A percentile compares a stretch with the other conserved stretches of the same genome.
These are phyloP conservation scores for Ptilodon capucinus DNA, from an alignment of 2,888 invertebrate species.

Conservation along the genomic window DNA sequence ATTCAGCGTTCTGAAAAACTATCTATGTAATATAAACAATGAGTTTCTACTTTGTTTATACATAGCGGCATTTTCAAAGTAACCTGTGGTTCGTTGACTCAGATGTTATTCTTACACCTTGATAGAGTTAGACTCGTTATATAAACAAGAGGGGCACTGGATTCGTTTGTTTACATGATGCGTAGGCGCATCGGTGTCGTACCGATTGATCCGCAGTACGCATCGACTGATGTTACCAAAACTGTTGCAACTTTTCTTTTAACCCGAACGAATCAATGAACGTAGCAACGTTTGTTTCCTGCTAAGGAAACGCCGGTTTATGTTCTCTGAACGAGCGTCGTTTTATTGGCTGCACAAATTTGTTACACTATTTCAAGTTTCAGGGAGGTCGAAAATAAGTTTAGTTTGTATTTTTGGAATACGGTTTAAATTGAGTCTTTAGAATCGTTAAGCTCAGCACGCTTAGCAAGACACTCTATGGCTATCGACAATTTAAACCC, in stretches of 20 bases:
- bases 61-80: slow-evolving; percentile 63
- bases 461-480: too few relatives aligned
- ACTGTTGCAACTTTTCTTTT: slow-evolving; percentile 8
- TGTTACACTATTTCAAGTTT: neutral
- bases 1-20: slow-evolving; percentile 21
- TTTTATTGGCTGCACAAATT: neutral
- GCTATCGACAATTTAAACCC: too few relatives aligned
- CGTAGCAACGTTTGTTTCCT: slow-evolving; percentile 1
- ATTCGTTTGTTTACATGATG: slow-evolving; percentile 39
- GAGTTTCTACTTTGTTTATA: slow-evolving; percentile 47
- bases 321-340: neutral
- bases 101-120: slow-evolving; percentile 71
- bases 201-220: slow-evolving; percentile 37
- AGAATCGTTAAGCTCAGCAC: too few relatives aligned
- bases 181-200: slow-evolving; percentile 32
- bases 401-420: neutral
- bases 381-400: neutral
- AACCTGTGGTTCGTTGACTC: slow-evolving; percentile 71
- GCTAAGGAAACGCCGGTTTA: neutral
- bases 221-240: slow-evolving; percentile 11
- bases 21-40: slow-evolving; percentile 41
- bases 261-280: slow-evolving; percentile 8
- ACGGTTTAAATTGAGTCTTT: neutral
- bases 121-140: slow-evolving; percentile 46
- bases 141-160: slow-evolving; percentile 42